Percentiles rank a stretch among this genome's conserved stretches.
phyloP scores from a whole-genome alignment of 2,888 invertebrate genomes.

The Elaeidobius kamerunicus region DNA sequence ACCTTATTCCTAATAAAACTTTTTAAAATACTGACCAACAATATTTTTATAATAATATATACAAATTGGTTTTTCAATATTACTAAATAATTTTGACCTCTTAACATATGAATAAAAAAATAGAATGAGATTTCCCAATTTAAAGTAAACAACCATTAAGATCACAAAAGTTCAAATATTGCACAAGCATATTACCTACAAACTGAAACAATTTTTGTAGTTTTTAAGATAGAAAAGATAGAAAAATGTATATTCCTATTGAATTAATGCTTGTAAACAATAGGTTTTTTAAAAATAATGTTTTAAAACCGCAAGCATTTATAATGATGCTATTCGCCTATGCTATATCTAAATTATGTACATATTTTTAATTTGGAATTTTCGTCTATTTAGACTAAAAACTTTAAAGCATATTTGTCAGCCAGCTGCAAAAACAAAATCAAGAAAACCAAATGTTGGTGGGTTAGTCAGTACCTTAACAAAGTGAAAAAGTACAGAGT shows the following conservation, averaged over 20 bases:
- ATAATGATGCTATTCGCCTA: not conserved
- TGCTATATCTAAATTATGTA: not conserved
- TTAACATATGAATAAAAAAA: constrained; percentile 17
- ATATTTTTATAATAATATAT: constrained; percentile 28
- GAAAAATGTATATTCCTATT: not conserved
- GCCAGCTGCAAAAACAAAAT: not conserved
- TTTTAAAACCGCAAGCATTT: not conserved
- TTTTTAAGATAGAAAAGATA: not conserved
- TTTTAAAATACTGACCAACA: constrained; percentile 46
- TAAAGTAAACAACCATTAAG: constrained; percentile 19
- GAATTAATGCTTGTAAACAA: not conserved
- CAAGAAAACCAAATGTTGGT: not conserved
- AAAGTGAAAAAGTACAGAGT: constrained; percentile 35
- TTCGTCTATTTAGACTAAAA: not conserved
- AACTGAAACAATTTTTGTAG: not conserved
- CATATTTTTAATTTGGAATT: not conserved
- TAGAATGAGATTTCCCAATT: constrained; percentile 17
- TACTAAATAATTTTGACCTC: constrained; percentile 14
- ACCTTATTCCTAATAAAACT: constrained; percentile 19
- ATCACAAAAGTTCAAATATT: constrained; percentile 34
- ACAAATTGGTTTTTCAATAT: constrained; percentile 23
- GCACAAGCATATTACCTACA: constrained; percentile 23
- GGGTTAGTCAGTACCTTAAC: constrained; percentile 45
- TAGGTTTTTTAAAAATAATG: not conserved
- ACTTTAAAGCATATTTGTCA: constrained; percentile 4